phyloP scores from a whole-genome alignment of 64 coral and sea anemone genomes.

The Porites australiensis region DNA sequence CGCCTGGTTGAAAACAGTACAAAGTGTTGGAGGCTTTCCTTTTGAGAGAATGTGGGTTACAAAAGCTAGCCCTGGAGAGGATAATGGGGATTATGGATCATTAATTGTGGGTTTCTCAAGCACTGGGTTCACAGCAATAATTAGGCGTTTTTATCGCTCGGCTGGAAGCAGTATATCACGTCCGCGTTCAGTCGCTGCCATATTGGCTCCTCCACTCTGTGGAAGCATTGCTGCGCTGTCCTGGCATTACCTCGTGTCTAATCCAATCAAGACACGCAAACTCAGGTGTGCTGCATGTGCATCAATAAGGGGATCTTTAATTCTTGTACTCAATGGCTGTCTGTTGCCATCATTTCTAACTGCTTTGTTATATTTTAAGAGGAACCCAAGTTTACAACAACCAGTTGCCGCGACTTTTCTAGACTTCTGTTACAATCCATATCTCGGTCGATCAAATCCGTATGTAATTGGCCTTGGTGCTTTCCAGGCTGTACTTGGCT shows the following conservation, averaged over 20 bases:
- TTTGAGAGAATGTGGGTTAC: not conserved
- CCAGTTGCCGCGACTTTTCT: conserved; percentile 31
- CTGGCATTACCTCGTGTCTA: conserved; percentile 71
- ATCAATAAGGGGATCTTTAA: conserved; percentile 64
- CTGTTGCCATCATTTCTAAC: conserved; percentile 66
- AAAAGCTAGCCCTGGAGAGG: not conserved
- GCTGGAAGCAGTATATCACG: not conserved
- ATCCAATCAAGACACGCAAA: conserved; percentile 46
- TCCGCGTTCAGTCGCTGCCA: conserved; percentile 10
- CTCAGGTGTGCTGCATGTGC: conserved; percentile 77
- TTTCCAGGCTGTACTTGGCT: conserved; percentile 72
- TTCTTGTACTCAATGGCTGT: conserved; percentile 64
- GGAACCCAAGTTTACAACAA: conserved; percentile 11
- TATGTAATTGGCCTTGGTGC: conserved; percentile 58
- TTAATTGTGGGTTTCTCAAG: not conserved
- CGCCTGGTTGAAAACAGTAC: not conserved
- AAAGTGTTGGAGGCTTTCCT: too few species aligned
- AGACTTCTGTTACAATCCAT: conserved; percentile 68
- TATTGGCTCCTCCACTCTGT: conserved; percentile 66
- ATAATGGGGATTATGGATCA: not conserved
- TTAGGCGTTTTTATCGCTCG: conserved; percentile 18
- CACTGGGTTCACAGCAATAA: conserved; percentile 7
- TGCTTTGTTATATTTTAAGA: conserved; percentile 55
- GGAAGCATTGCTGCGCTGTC: conserved; percentile 47
- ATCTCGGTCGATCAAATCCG: conserved; percentile 47